A percentile compares a stretch with the other conserved stretches of the same genome.
Evolutionary conservation across 2,888 invertebrate genomes (phyloP).

Genomic region (Stramonita haemastoma): DNA sequence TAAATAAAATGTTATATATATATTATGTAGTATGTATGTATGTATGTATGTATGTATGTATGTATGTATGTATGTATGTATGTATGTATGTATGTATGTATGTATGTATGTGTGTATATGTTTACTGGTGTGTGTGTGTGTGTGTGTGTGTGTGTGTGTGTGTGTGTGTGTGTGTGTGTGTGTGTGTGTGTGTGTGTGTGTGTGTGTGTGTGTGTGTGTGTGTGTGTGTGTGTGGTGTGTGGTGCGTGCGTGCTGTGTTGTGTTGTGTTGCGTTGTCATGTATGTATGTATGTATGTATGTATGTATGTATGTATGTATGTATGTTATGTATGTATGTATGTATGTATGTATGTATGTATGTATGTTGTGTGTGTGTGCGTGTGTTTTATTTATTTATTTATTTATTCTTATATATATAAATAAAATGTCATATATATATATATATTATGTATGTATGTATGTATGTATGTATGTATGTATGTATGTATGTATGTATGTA

Average conservation of each 20-base stretch:
- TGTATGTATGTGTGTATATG: not conserved
- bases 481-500: no score
- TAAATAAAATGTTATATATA: not conserved
- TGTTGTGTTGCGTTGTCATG: not conserved
- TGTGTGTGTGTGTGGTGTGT: not conserved
- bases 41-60: not conserved
- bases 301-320: no score
- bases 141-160: conserved; percentile 21
- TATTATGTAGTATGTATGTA: not conserved
- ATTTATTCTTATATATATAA: no score
- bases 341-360: no score
- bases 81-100: not conserved
- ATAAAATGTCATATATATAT: no score
- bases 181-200: conserved; percentile 14
- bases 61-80: not conserved
- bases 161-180: conserved; percentile 11
- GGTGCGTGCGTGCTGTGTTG: not conserved
- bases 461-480: no score
- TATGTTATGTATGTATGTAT: no score
- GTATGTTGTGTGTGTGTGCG: no score
- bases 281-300: not conserved
- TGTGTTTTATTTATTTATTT: no score
- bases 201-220: not conserved
- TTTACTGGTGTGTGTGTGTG: conserved; percentile 6
- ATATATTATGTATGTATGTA: no score